Percentiles rank a stretch among this genome's conserved stretches.
phyloP scores from a whole-genome alignment of 2,797 vertebrate species.

The Petrocephalus schoutedeni region DNA sequence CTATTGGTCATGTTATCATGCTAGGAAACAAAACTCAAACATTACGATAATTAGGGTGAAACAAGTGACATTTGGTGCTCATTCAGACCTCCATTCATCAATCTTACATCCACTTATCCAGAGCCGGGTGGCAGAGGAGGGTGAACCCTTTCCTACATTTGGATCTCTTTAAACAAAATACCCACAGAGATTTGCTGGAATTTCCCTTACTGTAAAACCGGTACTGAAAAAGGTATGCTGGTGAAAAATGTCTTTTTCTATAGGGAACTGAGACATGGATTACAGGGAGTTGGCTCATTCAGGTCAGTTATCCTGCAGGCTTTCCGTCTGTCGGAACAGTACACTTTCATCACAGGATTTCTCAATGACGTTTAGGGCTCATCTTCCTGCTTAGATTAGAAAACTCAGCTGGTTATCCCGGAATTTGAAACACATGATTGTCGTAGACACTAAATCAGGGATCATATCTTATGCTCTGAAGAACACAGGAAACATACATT shows the following conservation, averaged over 20 bases:
- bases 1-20: too few species aligned
- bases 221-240: not conserved
- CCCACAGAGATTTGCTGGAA: not conserved
- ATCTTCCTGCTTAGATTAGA: not conserved
- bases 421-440: not conserved
- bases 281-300: not conserved
- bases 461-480: not conserved
- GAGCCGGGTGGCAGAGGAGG: not conserved
- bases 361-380: not conserved
- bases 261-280: not conserved
- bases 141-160: not conserved
- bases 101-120: not conserved
- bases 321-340: not conserved
- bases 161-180: not conserved
- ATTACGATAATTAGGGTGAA: not conserved
- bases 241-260: not conserved
- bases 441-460: not conserved
- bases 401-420: not conserved
- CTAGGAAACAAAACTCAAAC: not conserved
- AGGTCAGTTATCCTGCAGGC: not conserved
- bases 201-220: not conserved
- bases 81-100: not conserved
- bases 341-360: not conserved
- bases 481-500: not conserved
- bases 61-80: not conserved